phyloP scores from a whole-genome alignment of 2,113 vertebrate species.

The Paramisgurnus dabryanus region DNA sequence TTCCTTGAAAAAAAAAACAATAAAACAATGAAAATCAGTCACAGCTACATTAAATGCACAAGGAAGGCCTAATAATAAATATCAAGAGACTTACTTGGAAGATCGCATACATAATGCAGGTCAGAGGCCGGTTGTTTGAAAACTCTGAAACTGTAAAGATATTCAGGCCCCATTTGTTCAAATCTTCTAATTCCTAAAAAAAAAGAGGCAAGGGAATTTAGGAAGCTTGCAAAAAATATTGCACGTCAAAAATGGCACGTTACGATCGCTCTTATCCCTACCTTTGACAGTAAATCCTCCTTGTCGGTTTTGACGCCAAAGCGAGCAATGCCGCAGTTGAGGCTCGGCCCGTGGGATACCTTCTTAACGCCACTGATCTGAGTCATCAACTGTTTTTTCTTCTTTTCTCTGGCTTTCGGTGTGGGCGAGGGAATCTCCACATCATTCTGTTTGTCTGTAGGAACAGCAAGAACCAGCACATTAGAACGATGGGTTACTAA shows the following conservation, averaged over 20 bases:
- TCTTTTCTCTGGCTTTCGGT: slow-evolving; percentile 93
- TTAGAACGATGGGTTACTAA: neutral
- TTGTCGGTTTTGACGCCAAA: slow-evolving; percentile 95
- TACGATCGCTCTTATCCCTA: slow-evolving; percentile 36
- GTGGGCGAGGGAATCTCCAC: slow-evolving; percentile 97
- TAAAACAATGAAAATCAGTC: neutral
- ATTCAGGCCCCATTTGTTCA: slow-evolving; percentile 98
- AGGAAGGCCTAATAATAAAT: neutral
- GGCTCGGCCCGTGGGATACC: slow-evolving; percentile 89
- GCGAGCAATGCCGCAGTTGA: slow-evolving; percentile 90
- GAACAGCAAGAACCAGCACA: neutral
- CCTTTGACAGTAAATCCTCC: slow-evolving; percentile 94
- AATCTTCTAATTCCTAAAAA: slow-evolving; percentile 88
- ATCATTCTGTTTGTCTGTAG: slow-evolving; percentile 96
- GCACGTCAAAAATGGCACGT: too few species aligned
- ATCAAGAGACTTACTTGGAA: slow-evolving; percentile 84
- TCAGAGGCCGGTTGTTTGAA: slow-evolving; percentile 90
- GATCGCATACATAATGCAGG: slow-evolving; percentile 98
- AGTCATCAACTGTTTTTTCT: slow-evolving; percentile 98
- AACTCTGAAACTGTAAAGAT: slow-evolving; percentile 96
- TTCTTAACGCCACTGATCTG: slow-evolving; percentile 98
- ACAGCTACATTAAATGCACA: neutral
- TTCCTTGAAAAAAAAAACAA: slow-evolving; percentile 74
- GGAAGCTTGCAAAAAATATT: neutral
- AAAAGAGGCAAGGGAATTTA: slow-evolving; percentile 44